Conservation (phyloP, 2,113 vertebrate genomes). For the Trachemys scripta region DNA sequence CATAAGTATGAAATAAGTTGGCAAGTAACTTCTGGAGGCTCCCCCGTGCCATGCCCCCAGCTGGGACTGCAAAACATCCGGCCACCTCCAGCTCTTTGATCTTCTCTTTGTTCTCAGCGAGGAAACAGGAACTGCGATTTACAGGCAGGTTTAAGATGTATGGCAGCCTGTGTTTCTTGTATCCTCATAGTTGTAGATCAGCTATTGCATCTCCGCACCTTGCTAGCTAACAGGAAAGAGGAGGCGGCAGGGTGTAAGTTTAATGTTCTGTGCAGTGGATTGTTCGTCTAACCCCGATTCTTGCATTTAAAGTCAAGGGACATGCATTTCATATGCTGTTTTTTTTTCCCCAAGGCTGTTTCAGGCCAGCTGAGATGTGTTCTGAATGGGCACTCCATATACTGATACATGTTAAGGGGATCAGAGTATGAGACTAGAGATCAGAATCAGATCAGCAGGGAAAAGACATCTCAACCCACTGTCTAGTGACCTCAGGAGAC, state of each 20-base stretch:
- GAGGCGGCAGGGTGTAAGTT: accelerated
- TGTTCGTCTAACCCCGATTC: background rate
- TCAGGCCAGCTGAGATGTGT: accelerated
- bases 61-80: conserved; percentile 37
- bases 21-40: conserved; percentile 30
- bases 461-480: background rate
- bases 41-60: conserved; percentile 12
- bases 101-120: conserved; percentile 39
- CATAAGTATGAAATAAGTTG: conserved; percentile 41
- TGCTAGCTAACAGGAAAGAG: background rate
- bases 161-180: conserved; percentile 27
- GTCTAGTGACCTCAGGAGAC: background rate
- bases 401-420: accelerated
- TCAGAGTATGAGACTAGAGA: background rate
- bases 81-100: conserved; percentile 49
- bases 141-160: background rate
- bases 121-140: background rate
- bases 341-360: background rate
- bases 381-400: accelerated
- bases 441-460: background rate
- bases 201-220: background rate
- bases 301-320: accelerated
- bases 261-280: background rate
- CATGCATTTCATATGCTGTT: accelerated
- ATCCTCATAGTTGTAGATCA: conserved; percentile 61